Evolutionary conservation across 2,797 vertebrate genomes (phyloP).

Genomic region (Lepidocolaptes lacrymiger): DNA sequence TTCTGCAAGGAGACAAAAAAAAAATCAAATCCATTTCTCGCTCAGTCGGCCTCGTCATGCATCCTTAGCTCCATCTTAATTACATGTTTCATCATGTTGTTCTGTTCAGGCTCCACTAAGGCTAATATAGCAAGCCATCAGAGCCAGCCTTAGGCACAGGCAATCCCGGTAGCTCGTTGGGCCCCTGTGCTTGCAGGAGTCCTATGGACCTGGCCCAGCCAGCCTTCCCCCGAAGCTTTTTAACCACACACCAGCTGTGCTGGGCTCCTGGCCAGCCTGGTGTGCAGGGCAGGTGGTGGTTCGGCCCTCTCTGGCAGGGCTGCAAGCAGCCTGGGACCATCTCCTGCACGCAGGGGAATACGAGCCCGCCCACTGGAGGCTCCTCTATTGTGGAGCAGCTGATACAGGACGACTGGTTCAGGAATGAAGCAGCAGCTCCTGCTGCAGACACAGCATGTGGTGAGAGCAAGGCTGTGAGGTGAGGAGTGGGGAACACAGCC

Average conservation of each 20-base stretch:
- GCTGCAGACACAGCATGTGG: fast-evolving
- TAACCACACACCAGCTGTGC: not conserved
- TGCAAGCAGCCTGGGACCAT: not conserved
- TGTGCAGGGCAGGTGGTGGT: not conserved
- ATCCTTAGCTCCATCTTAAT: conserved; percentile 72
- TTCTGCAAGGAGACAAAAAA: conserved; percentile 67
- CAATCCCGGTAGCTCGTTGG: not conserved
- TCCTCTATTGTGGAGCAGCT: not conserved
- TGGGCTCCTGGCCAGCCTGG: not conserved
- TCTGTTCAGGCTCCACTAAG: conserved; percentile 52
- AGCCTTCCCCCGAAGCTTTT: not conserved
- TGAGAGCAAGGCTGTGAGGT: not conserved
- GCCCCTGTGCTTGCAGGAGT: not conserved
- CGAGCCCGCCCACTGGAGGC: fast-evolving
- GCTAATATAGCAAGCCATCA: conserved; percentile 39
- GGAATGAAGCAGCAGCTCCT: not conserved
- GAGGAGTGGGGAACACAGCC: fast-evolving
- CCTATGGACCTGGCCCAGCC: not conserved
- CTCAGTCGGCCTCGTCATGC: conserved; percentile 67
- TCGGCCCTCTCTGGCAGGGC: not conserved
- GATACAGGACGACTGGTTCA: not conserved
- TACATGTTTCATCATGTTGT: conserved; percentile 68
- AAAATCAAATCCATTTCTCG: conserved; percentile 64
- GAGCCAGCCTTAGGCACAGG: conserved; percentile 42
- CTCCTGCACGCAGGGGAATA: not conserved